These are phyloP conservation scores for Stegastes partitus DNA, from an alignment of 2,113 vertebrate species.

Conservation along the genomic window DNA sequence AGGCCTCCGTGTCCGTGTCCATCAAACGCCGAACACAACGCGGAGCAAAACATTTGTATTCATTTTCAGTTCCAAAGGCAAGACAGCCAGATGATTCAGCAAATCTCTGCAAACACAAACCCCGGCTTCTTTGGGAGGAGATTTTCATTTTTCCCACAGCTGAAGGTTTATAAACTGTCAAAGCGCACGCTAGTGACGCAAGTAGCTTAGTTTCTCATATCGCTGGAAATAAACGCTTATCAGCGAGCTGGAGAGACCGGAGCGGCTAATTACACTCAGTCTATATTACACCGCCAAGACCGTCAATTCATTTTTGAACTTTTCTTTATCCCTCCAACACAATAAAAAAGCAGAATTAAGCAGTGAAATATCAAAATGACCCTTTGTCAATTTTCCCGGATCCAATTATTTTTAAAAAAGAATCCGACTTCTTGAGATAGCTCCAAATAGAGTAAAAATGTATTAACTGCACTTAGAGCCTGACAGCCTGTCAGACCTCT, in stretches of 20 bases:
- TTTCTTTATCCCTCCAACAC: background rate
- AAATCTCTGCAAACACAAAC: constrained; percentile 64
- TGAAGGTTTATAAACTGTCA: constrained; percentile 49
- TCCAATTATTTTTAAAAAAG: background rate
- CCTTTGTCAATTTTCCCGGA: constrained; percentile 9
- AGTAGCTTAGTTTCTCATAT: constrained; percentile 5
- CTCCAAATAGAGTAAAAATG: constrained; percentile 1
- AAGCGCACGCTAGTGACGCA: background rate
- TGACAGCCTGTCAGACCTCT: background rate
- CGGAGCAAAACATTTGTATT: constrained; percentile 70
- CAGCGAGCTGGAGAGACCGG: constrained; percentile 10
- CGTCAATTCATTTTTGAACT: background rate
- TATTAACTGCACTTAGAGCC: constrained; percentile 4
- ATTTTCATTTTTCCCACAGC: constrained; percentile 28
- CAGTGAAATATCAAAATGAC: background rate
- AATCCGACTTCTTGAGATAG: background rate
- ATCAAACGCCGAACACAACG: constrained; percentile 50
- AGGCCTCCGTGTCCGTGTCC: constrained; percentile 44
- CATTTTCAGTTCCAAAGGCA: constrained; percentile 57
- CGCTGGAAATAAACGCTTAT: constrained; percentile 8
- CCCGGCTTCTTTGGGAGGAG: constrained; percentile 9
- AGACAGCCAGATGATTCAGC: constrained; percentile 79
- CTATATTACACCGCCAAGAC: constrained; percentile 1
- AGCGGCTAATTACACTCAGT: constrained; percentile 16
- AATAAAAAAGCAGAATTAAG: background rate